Evolutionary conservation across 1,140 invertebrate species (phyloP).

Genomic region (Nasonia vitripennis): DNA sequence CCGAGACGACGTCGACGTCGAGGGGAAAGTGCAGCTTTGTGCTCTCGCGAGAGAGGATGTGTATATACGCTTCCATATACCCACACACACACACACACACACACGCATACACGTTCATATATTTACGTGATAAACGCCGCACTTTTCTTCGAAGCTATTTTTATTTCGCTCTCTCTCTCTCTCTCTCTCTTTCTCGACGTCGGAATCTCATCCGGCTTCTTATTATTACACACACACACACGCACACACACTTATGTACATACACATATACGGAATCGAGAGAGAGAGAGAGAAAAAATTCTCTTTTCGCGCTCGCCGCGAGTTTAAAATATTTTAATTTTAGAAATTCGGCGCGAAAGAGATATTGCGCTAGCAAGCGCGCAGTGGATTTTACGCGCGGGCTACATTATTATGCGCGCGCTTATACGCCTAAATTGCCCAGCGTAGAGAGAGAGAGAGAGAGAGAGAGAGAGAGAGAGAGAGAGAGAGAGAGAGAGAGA

Average conservation of each 20-base stretch:
- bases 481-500: no score
- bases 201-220: neutral
- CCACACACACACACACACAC: neutral
- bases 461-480: no score
- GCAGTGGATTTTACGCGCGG: no score
- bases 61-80: neutral
- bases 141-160: constrained; percentile 1
- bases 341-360: neutral
- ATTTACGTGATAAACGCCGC: neutral
- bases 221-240: neutral
- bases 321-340: neutral
- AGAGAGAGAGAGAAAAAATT: no score
- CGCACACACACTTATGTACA: no score
- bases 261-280: no score
- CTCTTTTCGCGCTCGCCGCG: no score
- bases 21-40: constrained; percentile 3
- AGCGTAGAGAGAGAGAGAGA: no score
- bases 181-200: neutral
- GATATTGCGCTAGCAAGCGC: no score
- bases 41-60: neutral
- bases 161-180: neutral
- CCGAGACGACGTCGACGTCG: neutral
- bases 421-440: neutral
- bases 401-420: no score
- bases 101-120: no score